Conservation (phyloP, 1,140 invertebrate genomes). For the Aphelinus certus region DNA sequence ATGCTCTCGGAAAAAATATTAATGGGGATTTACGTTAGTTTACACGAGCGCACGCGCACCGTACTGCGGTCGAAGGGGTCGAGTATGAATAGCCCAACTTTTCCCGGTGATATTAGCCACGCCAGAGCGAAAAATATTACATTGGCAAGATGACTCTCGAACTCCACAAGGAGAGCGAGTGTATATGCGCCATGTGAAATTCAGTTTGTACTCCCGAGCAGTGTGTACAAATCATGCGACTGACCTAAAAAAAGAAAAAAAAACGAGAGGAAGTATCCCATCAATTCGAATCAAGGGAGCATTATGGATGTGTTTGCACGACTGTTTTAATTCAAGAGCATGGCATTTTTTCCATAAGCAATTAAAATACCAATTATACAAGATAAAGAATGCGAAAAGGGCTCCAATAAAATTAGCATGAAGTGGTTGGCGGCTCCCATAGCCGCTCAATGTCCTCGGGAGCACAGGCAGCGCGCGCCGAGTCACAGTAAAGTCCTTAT, state of each 20-base stretch:
- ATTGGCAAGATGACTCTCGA: slow-evolving; percentile 19
- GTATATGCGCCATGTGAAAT: slow-evolving; percentile 10
- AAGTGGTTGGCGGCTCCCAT: slow-evolving; percentile 47
- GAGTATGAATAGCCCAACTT: slow-evolving; percentile 40
- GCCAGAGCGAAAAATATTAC: slow-evolving; percentile 42
- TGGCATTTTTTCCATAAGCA: slow-evolving; percentile 46
- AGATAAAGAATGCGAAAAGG: slow-evolving; percentile 57
- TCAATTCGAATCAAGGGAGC: slow-evolving; percentile 8
- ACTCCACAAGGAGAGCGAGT: slow-evolving; percentile 2
- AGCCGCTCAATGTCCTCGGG: slow-evolving; percentile 46
- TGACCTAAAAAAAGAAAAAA: slow-evolving; percentile 6
- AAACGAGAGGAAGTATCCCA: slow-evolving; percentile 2
- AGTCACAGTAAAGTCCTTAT: slow-evolving; percentile 61
- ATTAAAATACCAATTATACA: slow-evolving; percentile 57
- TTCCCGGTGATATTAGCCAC: slow-evolving; percentile 50
- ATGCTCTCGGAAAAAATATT: slow-evolving; percentile 51
- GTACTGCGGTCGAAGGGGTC: slow-evolving; percentile 43
- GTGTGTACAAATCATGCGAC: slow-evolving; percentile 15
- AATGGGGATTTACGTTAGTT: slow-evolving; percentile 52
- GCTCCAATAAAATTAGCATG: slow-evolving; percentile 59
- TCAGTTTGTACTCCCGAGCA: neutral
- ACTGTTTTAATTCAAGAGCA: slow-evolving; percentile 50
- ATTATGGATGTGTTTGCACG: slow-evolving; percentile 4
- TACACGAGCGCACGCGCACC: slow-evolving; percentile 36
- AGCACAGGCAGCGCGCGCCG: slow-evolving; percentile 46